Conservation (phyloP, 2,113 vertebrate species). For the Psittacula cyanocephala region DNA sequence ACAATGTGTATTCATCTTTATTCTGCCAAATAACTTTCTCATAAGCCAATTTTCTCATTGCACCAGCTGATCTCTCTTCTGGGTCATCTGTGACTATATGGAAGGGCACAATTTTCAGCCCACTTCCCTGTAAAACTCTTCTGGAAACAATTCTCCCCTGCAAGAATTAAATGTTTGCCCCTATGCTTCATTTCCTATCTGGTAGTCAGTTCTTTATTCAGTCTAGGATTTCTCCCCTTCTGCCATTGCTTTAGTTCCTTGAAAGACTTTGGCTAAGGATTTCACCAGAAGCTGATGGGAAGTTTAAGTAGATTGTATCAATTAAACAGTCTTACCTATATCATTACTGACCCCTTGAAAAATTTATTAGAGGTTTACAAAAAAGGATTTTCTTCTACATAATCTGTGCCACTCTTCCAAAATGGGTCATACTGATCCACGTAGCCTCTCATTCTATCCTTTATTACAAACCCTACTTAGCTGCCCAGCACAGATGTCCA, state of each 20-base stretch:
- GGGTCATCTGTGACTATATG: neutral
- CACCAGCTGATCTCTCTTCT: neutral
- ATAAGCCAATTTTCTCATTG: neutral
- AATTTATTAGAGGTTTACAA: constrained; percentile 19
- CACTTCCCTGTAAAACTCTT: neutral
- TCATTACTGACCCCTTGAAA: neutral
- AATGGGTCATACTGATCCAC: constrained; percentile 10
- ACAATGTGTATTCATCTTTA: neutral
- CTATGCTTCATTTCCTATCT: neutral
- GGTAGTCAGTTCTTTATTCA: neutral
- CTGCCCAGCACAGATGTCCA: neutral
- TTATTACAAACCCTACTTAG: constrained; percentile 3
- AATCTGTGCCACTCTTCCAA: constrained; percentile 6
- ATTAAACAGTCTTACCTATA: neutral
- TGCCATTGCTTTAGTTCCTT: neutral
- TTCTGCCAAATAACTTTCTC: neutral
- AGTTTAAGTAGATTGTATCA: neutral
- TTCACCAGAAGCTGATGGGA: neutral
- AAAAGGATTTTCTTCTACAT: neutral
- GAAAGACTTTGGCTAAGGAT: neutral
- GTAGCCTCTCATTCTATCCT: neutral
- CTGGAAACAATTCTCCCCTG: neutral
- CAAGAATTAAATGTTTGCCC: neutral
- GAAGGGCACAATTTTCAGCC: neutral
- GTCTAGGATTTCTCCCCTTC: neutral